Evolutionary conservation across 2,797 vertebrate species (phyloP), one percentile per base, ranked within the genome.

Genomic region (Paramormyrops hopkinsi): DNA sequence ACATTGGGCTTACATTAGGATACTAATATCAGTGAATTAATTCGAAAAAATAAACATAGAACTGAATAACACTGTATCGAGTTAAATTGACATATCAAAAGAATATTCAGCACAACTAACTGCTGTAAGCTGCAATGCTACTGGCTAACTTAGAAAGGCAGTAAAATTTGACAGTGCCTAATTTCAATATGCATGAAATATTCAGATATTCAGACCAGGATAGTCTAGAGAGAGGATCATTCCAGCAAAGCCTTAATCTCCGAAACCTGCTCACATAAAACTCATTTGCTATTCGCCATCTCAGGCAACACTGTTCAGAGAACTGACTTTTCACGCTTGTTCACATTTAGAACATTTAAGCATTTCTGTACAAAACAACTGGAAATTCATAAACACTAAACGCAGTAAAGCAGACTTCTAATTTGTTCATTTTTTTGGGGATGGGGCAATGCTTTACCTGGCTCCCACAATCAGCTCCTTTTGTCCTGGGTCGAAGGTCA

Each of bases 401-500:
- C 0, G 3, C 5, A 19, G 48, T 6, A 44, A 84, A 84, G 5
- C 37, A 46, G 69, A 25, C 17, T 51, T 33, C 51, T 33, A 14
- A 50, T 33, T 25, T 22, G 25, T 1, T 0, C 0, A 1, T 37
- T 62, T 79, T 29, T 8, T 44, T n/a, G 76, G 2, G 89, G 50
- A 91, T 29, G 0, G 0, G 25, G 5, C 14, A 62, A 22, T 0
- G 12, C 85, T 91, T 97, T 96, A 99, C 98, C 98, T 99, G 94
- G 98, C 97, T 93, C 98, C 98, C 90, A 98, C 97, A 92, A 99
- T 97, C 93, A 99, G 96, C 92, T 99, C 98, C 89, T 98, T 98
- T 95, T 99, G 98, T 93, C 97, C 96, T 0, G 97, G 97, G 93
- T 99, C 98, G 94, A 99, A 99, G 22, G 97, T 98, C 95, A 99